Percentiles rank a stretch among this genome's conserved stretches.
These are phyloP conservation scores for Tinea trinotella DNA, from an alignment of 2,888 invertebrate genomes.

Conservation along the genomic window DNA sequence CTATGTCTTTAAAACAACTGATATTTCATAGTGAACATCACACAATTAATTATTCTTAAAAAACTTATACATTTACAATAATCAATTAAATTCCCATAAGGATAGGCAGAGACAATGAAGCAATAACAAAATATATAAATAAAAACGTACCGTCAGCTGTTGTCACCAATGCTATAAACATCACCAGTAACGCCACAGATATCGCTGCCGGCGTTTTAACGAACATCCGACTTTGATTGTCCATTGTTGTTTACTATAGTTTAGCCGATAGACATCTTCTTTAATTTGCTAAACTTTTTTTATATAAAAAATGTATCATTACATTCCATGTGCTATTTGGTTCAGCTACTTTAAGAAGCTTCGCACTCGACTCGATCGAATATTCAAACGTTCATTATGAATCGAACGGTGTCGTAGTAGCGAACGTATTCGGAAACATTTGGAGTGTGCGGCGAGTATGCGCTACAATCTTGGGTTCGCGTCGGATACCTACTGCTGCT, in stretches of 20 bases:
- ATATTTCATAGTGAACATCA: too few species aligned
- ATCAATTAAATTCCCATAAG: too few species aligned
- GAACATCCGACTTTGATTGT: constrained; percentile 12
- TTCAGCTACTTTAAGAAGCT: too few species aligned
- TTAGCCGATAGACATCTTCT: constrained; percentile 13
- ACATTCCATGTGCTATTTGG: too few species aligned
- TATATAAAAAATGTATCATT: too few species aligned
- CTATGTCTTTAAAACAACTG: too few species aligned
- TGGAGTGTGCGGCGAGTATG: constrained; percentile 34
- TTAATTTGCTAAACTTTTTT: background rate
- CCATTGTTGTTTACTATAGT: constrained; percentile 17
- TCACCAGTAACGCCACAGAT: constrained; percentile 41
- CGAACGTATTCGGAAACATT: background rate
- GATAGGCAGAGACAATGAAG: too few species aligned
- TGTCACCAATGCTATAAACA: constrained; percentile 42
- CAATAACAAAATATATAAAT: background rate
- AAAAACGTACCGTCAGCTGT: constrained; percentile 56
- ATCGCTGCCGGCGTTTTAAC: constrained; percentile 28
- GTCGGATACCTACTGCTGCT: constrained; percentile 22
- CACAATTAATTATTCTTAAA: too few species aligned
- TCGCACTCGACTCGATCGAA: constrained; percentile 47
- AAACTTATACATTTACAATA: too few species aligned
- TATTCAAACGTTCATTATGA: constrained; percentile 40
- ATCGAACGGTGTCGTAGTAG: constrained; percentile 12
- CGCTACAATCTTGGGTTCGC: constrained; percentile 31